phyloP scores from a whole-genome alignment of 2,888 invertebrate species.

The Chrysolina americana region DNA sequence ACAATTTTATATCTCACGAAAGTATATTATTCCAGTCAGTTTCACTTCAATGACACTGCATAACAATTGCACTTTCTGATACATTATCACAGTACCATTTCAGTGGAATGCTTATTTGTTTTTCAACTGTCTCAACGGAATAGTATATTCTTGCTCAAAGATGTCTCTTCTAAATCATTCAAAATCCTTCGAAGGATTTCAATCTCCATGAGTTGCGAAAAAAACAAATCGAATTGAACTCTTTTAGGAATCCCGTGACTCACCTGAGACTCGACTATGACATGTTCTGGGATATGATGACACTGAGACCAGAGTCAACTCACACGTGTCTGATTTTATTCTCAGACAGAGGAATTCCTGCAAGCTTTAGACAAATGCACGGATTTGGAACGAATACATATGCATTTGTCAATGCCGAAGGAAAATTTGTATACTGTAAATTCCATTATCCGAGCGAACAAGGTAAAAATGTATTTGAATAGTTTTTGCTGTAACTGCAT shows the following conservation, averaged over 20 bases:
- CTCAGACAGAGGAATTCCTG: conserved; percentile 93
- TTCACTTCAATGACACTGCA: neutral
- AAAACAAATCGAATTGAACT: neutral
- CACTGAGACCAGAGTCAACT: conserved; percentile 87
- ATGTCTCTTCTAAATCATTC: no score
- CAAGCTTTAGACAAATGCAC: conserved; percentile 81
- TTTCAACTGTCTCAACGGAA: neutral
- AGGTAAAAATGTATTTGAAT: no score
- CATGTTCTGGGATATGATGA: conserved; percentile 97
- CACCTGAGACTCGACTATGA: conserved; percentile 89
- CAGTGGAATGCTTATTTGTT: neutral
- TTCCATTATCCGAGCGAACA: conserved; percentile 95
- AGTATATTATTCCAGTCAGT: neutral
- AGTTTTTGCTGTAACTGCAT: no score
- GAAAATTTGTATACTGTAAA: conserved; percentile 85
- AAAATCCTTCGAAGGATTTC: no score
- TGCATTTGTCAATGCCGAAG: conserved; percentile 85
- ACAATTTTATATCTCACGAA: no score
- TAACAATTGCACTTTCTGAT: no score
- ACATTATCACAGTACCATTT: no score
- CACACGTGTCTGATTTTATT: conserved; percentile 91
- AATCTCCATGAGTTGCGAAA: neutral
- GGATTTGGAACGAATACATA: conserved; percentile 97
- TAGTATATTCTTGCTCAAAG: no score
- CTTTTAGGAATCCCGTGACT: conserved; percentile 86